Conservation (phyloP, 2,113 vertebrate species). For the Ageneiosus marmoratus region DNA sequence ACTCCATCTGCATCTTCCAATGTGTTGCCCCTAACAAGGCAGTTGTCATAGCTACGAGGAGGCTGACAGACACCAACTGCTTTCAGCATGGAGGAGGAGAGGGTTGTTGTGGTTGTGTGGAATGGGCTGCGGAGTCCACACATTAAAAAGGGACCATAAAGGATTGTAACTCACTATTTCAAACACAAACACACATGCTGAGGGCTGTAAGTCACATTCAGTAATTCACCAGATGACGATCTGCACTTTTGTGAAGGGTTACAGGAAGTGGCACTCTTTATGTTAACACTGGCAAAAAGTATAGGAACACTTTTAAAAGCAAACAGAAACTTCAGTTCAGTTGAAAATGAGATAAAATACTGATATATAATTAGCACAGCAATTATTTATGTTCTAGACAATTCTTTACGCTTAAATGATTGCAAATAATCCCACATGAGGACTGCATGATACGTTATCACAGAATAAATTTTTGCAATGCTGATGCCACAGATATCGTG, state of each 20-base stretch:
- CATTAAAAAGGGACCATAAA: conserved; percentile 8
- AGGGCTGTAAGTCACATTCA: conserved; percentile 24
- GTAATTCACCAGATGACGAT: conserved; percentile 40
- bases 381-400: neutral
- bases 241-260: neutral
- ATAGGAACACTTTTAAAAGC: neutral
- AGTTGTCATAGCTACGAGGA: conserved; percentile 54
- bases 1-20: conserved; percentile 25
- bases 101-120: neutral
- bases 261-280: neutral
- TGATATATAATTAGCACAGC: neutral
- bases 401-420: neutral
- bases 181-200: conserved; percentile 33
- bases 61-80: conserved; percentile 49
- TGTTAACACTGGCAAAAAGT: neutral
- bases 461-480: neutral
- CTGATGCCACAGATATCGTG: neutral
- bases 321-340: neutral
- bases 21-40: conserved; percentile 32
- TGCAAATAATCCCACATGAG: neutral
- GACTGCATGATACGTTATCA: neutral
- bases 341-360: neutral
- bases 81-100: conserved; percentile 43
- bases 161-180: conserved; percentile 26
- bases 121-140: neutral